Conservation (phyloP, 2,797 vertebrate species). For the Setipinna tenuifilis region DNA sequence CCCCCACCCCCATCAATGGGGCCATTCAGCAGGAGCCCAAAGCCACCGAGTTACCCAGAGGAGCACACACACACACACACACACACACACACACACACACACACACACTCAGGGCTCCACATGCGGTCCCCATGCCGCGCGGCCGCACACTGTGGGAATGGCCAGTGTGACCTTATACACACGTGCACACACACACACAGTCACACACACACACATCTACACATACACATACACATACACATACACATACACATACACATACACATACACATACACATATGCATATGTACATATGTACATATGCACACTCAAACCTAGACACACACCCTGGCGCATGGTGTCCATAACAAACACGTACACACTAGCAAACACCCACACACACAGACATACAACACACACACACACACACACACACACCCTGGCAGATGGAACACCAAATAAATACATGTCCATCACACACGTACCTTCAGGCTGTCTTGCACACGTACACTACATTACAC, state of each 20-base stretch:
- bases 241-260: neutral
- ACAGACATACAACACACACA: neutral
- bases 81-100: too few species aligned
- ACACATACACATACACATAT: neutral
- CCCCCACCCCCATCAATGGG: neutral
- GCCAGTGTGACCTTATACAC: neutral
- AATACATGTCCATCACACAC: neutral
- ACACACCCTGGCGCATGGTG: neutral
- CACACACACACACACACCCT: neutral
- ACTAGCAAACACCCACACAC: neutral
- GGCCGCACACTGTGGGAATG: neutral
- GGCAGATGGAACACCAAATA: neutral
- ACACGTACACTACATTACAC: neutral
- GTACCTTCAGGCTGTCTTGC: neutral
- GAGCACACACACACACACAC: neutral
- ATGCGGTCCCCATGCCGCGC: neutral
- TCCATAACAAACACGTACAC: neutral
- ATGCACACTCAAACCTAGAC: too few species aligned
- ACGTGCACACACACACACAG: neutral
- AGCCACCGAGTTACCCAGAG: conserved; percentile 12
- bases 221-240: neutral
- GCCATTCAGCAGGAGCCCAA: neutral
- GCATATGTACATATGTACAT: too few species aligned
- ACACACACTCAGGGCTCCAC: neutral
- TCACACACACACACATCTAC: neutral